Base-by-base conservation (phyloP, 2,888 invertebrate genomes). In the Drosophila demipolita region DNA sequence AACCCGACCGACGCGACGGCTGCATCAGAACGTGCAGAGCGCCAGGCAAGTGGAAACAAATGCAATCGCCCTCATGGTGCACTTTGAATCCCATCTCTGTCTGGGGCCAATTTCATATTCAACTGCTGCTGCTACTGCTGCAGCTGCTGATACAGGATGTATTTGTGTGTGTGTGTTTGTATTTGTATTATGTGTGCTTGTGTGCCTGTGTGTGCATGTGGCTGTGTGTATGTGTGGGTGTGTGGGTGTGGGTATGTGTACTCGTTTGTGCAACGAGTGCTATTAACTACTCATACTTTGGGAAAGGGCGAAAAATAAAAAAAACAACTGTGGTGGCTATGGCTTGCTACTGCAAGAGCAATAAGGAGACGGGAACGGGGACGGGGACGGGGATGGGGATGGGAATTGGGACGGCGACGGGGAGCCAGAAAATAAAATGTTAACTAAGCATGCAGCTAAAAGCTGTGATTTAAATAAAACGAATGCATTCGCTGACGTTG, bases 401-500 rank as follows among this genome's bases (percentile, higher is more conserved):
- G 29, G 15, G n/a, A n/a, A n/a, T n/a, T n/a, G n/a, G 33, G 42
- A 8, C 5, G 29, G 15, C 33, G 26, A 8, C 5, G 7, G n/a
- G 33, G 53, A 15, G 35, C 11, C 12, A 52, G 20, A 9, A 32
- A n/a, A 40, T 23, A 23, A 35, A 49, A n/a, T 23, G 29, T 33
- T 40, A 54, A 32, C n/a, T 42, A 15, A 49, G 40, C 53, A 26
- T 53, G 15, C 38, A 57, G 40, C 40, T 48, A 49, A 50, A 49
- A 62, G 55, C 75, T 23, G 33, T 1, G 36, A 60, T 66, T 66
- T 54, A 60, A 63, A 57, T 52, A 61, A 64, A 79, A 26, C 32
- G 60, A 45, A 55, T 66, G 42, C 62, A 75, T 57, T 60, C 50
- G 66, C 79, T 60, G 79, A 42, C 74, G 45, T 32, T 45, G 75